These are phyloP conservation scores for Salvelinus fontinalis DNA, from an alignment of 2,113 vertebrate genomes.

Conservation along the genomic window DNA sequence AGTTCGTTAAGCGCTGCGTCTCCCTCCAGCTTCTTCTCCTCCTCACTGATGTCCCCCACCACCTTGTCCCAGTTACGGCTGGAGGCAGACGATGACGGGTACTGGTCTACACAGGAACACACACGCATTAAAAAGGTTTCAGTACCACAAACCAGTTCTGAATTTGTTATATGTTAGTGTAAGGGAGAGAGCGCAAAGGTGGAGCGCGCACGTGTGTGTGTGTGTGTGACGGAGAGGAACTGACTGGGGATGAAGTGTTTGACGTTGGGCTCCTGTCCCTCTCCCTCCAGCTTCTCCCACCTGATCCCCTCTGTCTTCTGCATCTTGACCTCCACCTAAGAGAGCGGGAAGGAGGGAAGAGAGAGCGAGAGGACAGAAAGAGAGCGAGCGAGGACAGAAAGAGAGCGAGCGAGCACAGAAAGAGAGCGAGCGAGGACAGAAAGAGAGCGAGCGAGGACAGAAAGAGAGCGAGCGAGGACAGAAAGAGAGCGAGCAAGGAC, in stretches of 20 bases:
- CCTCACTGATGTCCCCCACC: conserved; percentile 88
- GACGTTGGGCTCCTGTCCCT: conserved; percentile 75
- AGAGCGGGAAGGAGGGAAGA: conserved; percentile 12
- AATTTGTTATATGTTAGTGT: no score
- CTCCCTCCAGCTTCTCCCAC: conserved; percentile 95
- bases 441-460: background rate
- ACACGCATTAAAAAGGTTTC: no score
- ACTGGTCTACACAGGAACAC: conserved; percentile 67
- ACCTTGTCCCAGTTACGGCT: conserved; percentile 94
- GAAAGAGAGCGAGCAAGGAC: no score
- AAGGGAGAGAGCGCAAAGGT: background rate
- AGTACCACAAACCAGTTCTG: background rate
- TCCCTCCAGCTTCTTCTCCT: conserved; percentile 95
- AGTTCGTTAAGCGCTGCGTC: conserved; percentile 95
- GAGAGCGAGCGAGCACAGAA: no score
- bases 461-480: no score
- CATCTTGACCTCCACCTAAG: conserved; percentile 96
- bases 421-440: no score
- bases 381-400: no score
- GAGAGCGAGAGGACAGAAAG: no score
- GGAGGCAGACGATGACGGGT: conserved; percentile 87
- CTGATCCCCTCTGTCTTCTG: conserved; percentile 91
- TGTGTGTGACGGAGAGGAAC: conserved; percentile 51
- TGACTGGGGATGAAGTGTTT: conserved; percentile 89
- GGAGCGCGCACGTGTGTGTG: background rate